phyloP scores from a whole-genome alignment of 2,888 invertebrate genomes.

The Zonitis immaculata region DNA sequence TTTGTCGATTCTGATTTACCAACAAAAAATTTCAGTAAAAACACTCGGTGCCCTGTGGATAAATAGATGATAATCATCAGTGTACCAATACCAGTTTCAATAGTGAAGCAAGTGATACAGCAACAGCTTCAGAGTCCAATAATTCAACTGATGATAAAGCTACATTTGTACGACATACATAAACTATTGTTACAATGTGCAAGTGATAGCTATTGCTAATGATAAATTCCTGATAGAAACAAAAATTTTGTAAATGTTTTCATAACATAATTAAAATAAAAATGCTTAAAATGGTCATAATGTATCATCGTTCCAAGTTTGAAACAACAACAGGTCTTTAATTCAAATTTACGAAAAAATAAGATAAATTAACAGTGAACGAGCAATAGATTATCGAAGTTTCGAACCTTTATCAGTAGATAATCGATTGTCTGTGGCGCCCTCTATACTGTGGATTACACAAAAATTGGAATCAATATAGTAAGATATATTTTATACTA shows the following conservation, averaged over 20 bases:
- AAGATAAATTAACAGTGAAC: constrained; percentile 66
- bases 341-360: constrained; percentile 5
- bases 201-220: constrained; percentile 91
- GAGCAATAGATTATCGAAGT: too few species aligned
- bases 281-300: constrained; percentile 96
- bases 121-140: constrained; percentile 89
- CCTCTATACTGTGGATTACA: too few species aligned
- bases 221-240: constrained; percentile 94
- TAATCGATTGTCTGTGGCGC: too few species aligned
- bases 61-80: constrained; percentile 81
- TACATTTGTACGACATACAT: constrained; percentile 90
- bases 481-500: too few species aligned
- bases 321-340: constrained; percentile 94
- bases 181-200: constrained; percentile 90
- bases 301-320: constrained; percentile 95
- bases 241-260: too few species aligned
- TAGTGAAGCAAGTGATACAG: constrained; percentile 95
- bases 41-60: constrained; percentile 71
- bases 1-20: constrained; percentile 67
- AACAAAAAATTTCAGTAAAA: constrained; percentile 66
- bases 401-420: too few species aligned
- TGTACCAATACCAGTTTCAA: constrained; percentile 82
- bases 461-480: too few species aligned
- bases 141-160: constrained; percentile 91
- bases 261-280: constrained; percentile 98